Evolutionary conservation across 2,888 invertebrate genomes (phyloP), one percentile per base, ranked within the genome.

Genomic region (Zelleria hepariella): DNA sequence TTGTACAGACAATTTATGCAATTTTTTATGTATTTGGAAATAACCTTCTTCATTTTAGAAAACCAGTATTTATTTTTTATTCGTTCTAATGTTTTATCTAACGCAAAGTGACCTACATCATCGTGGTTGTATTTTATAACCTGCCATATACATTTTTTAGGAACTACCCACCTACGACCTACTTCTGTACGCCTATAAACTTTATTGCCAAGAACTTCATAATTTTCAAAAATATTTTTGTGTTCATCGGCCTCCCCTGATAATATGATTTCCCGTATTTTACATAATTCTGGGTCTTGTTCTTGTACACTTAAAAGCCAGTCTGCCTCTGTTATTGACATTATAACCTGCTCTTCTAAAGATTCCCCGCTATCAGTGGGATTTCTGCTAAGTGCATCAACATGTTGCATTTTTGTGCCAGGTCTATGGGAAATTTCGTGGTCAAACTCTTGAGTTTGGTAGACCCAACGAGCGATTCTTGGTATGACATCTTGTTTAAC

Each of bases 311-410:
- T 15, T 4, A 51, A 10, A 5, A 27, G 15, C 58, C 58, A 58
- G 49, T 57, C 49, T 2, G 20, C 49, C 27, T 21, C 27, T 18
- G 47, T 25, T 32, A 26, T 26, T 5, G 26, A 26, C 20, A 26
- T 27, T 2, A 27, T n/a, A 18, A n/a, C n/a, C n/a, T 27, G 8
- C 3, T 3, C 18, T 4, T 55, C 21, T 15, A 15, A 27, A 26
- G 26, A 7, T 26, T 26, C n/a, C n/a, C n/a, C n/a, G n/a, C n/a
- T n/a, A n/a, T 32, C 32, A 32, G 26, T 21, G 6, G 55, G 10
- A 32, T 26, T 26, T 5, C 67, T 32, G 57, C 67, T 66, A 3
- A 69, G 58, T 6, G 65, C 66, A 42, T 70, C 67, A 1, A 68
- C 66, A 52, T 68, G 71, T 8, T 53, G 21, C 66, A 68, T 69